phyloP scores from a whole-genome alignment of 2,797 vertebrate species.

The Glyptemys insculpta region DNA sequence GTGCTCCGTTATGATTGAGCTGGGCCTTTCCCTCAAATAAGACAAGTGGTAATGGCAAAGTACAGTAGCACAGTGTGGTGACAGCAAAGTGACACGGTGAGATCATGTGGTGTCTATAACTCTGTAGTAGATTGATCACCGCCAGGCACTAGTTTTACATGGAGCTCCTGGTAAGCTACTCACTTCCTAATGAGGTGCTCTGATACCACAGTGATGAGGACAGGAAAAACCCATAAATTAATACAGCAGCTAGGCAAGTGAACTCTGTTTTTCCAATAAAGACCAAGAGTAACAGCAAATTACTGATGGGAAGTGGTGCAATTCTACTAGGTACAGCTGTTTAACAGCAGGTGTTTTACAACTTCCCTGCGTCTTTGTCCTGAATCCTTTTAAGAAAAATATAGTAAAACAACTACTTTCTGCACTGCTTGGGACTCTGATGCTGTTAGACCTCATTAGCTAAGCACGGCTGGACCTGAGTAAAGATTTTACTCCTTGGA shows the following conservation, averaged over 20 bases:
- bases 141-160: neutral
- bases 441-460: neutral
- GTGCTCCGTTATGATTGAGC: neutral
- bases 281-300: neutral
- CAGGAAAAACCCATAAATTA: neutral
- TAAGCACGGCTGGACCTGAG: neutral
- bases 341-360: neutral
- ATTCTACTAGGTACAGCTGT: neutral
- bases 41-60: neutral
- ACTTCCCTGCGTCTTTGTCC: neutral
- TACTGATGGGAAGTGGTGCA: neutral
- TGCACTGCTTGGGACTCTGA: neutral
- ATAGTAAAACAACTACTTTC: neutral
- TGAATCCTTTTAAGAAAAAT: neutral
- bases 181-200: fast-evolving
- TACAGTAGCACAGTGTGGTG: neutral
- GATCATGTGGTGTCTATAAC: neutral
- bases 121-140: neutral
- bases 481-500: neutral
- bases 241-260: neutral
- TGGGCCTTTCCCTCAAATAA: neutral
- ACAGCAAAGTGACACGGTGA: neutral
- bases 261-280: neutral
- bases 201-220: fast-evolving
- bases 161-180: neutral